Evolutionary conservation across 2,797 vertebrate genomes (phyloP), one percentile per base, ranked within the genome.

Genomic region (Sebastes steindachneri): DNA sequence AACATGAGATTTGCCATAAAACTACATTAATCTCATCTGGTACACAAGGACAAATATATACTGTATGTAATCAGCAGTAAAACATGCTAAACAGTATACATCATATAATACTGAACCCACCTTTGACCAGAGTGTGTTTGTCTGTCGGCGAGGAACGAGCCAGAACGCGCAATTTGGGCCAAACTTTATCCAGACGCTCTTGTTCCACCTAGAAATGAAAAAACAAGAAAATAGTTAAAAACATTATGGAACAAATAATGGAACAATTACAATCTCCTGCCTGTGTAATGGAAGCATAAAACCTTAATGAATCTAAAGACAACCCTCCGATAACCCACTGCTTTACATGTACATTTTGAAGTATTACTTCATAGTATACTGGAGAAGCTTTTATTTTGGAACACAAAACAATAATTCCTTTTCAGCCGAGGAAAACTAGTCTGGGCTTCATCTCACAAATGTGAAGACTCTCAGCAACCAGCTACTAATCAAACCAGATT

Each of bases 71-170:
- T 7, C 21, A 57, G 29, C 21, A 21, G 8, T 55, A 25, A 33
- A 33, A 15, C 14, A 21, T 5, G 1, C 5, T 28, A 9, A 62
- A 68, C 11, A 67, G 12, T 2, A 15, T 1, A 17, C 14, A 15
- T 35, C 14, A 2, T 31, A 17, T 31, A 10, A 53, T 0, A 53
- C 7, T 35, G 35, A 28, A 64, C 94, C 90, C 91, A 99, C 99
- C 99, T 99, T 99, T 99, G 31, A 99, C 99, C 19, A 99, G 94
- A 0, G 98, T 99, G 93, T 99, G 98, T 89, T 99, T 99, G 89
- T 99, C 99, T 0, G 98, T 99, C 0, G 99, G 99, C 0, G 98
- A 99, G 0, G 98, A 99, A 4, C 98, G 96, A 0, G 99, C 99
- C 88, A 99, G 93, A 68, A 99, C 99, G 0, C 99, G 96, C 31